A percentile compares a stretch with the other conserved stretches of the same genome.
phyloP scores from a whole-genome alignment of 2,797 vertebrate species.

The Eulemur rubriventer region DNA sequence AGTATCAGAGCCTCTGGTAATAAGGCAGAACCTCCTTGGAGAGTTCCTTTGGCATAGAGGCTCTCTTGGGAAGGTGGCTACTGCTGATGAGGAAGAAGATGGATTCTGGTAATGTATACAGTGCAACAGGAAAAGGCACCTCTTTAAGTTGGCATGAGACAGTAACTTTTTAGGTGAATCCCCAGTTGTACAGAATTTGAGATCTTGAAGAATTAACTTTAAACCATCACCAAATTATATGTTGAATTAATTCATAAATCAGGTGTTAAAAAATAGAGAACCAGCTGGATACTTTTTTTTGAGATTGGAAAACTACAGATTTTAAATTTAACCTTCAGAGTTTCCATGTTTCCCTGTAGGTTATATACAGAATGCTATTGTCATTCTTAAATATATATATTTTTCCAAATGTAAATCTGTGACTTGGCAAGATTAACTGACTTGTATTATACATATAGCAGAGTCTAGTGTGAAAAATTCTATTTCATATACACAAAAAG shows the following conservation, averaged over 20 bases:
- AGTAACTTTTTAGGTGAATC: neutral
- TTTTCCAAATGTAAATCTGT: neutral
- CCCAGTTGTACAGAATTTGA: neutral
- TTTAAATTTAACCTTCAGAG: neutral
- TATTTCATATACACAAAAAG: neutral
- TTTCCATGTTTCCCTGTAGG: neutral
- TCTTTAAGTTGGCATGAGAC: neutral
- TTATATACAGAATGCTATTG: neutral
- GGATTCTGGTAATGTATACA: neutral
- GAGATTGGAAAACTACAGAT: neutral
- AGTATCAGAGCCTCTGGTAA: neutral
- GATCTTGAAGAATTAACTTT: neutral
- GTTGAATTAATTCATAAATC: neutral
- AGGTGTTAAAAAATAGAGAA: neutral
- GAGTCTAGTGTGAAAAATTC: neutral
- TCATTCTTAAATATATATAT: neutral
- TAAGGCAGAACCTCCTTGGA: neutral
- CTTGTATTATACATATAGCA: neutral
- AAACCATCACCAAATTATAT: neutral
- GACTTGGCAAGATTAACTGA: neutral
- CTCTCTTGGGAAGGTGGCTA: neutral
- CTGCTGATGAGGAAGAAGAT: neutral
- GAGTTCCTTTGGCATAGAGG: neutral
- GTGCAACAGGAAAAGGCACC: neutral
- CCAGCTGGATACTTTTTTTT: neutral